Percentiles rank a stretch among this genome's conserved stretches.
phyloP scores from a whole-genome alignment of 2,888 invertebrate genomes.

The Orthonychiurus folsomi region DNA sequence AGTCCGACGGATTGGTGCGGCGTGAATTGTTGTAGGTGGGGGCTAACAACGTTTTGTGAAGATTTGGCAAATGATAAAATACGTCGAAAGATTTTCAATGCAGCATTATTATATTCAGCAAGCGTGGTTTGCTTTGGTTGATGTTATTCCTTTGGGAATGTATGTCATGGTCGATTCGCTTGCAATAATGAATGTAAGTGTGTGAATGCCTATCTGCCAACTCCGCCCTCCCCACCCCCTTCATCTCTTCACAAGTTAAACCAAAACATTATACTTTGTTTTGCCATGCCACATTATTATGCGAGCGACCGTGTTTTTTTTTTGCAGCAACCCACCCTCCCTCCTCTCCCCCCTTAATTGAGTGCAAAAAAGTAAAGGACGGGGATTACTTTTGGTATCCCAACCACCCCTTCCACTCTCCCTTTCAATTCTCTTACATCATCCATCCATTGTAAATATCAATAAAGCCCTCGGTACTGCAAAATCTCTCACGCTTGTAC shows the following conservation, averaged over 20 bases:
- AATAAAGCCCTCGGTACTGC: too few relatives aligned
- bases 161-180: slow-evolving; percentile 40
- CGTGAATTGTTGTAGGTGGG: not conserved
- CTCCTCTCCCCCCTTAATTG: slow-evolving; percentile 16
- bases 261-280: too few relatives aligned
- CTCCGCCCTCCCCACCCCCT: slow-evolving; percentile 7
- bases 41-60: too few relatives aligned
- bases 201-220: slow-evolving; percentile 5
- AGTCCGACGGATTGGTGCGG: too few relatives aligned
- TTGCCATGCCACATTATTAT: too few relatives aligned
- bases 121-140: not conserved
- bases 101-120: not conserved
- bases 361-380: too few relatives aligned
- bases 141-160: slow-evolving; percentile 25
- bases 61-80: not conserved
- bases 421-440: slow-evolving; percentile 10
- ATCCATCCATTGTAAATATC: too few relatives aligned
- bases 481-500: too few relatives aligned
- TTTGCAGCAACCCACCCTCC: too few relatives aligned
- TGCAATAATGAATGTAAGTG: slow-evolving; percentile 28
- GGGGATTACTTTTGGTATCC: too few relatives aligned
- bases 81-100: not conserved
- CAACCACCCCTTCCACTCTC: slow-evolving; percentile 14
- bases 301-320: too few relatives aligned
- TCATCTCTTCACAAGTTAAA: not conserved